Evolutionary conservation across 2,113 vertebrate genomes (phyloP).

Genomic region (Nycticebus coucang): DNA sequence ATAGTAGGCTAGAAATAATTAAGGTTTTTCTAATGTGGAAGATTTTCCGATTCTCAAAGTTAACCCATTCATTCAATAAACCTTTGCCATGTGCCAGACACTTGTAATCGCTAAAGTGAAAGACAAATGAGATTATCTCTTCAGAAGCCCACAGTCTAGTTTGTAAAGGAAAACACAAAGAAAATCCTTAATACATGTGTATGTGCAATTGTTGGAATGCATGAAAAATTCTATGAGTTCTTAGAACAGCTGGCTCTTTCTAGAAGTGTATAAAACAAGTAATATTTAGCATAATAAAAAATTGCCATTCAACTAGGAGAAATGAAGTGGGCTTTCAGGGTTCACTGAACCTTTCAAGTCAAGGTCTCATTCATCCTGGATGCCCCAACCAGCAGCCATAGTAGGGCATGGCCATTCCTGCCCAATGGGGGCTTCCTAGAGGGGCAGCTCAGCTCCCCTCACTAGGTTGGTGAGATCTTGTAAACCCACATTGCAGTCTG

Average conservation of each 20-base stretch:
- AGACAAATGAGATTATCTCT: background rate
- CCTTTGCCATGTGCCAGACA: background rate
- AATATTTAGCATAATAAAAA: background rate
- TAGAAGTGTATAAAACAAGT: background rate
- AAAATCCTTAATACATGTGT: background rate
- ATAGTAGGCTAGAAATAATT: conserved; percentile 47
- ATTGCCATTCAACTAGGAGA: background rate
- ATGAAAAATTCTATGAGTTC: background rate
- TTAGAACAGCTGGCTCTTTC: background rate
- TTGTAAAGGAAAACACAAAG: background rate
- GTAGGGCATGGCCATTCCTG: background rate
- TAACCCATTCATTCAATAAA: conserved; percentile 1
- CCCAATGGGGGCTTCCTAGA: background rate
- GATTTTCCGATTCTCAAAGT: conserved; percentile 26
- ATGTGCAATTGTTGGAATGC: background rate
- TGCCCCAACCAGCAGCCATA: fast-evolving
- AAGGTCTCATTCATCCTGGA: background rate
- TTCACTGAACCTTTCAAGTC: background rate
- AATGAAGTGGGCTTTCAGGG: background rate
- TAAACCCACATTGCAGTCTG: fast-evolving
- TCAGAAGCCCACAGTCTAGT: background rate
- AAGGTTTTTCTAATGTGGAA: conserved; percentile 46
- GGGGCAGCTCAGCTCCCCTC: background rate
- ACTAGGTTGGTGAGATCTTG: fast-evolving
- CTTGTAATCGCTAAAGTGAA: conserved; percentile 29